Percentiles rank a stretch among this genome's conserved stretches.
phyloP scores from a whole-genome alignment of 2,113 vertebrate genomes.

The Nannospalax galili region DNA sequence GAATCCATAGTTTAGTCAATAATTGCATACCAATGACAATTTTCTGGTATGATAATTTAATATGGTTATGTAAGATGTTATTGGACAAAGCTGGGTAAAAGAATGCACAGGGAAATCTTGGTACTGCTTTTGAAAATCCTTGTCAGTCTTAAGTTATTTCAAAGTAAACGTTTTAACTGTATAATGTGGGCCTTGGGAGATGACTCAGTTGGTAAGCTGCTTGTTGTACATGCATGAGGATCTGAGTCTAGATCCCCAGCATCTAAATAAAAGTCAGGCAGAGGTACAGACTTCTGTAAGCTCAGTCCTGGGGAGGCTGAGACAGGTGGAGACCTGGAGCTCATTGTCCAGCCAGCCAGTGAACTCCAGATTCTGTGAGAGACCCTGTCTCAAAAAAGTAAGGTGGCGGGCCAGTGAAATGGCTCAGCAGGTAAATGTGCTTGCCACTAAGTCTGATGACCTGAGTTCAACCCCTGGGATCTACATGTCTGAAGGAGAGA shows the following conservation, averaged over 20 bases:
- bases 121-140: constrained; percentile 2
- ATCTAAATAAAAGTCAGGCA: not conserved
- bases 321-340: not conserved
- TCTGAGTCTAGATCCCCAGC: no score
- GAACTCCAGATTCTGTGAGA: not conserved
- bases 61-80: not conserved
- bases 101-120: not conserved
- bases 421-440: not conserved
- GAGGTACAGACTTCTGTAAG: not conserved
- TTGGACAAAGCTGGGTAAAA: not conserved
- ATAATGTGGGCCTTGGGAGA: not conserved
- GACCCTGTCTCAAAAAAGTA: not conserved
- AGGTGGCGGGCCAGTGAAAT: not conserved
- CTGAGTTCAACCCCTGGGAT: not conserved
- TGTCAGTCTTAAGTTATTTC: constrained; percentile 19
- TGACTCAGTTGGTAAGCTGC: no score
- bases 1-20: not conserved
- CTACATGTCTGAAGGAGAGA: not conserved
- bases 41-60: not conserved
- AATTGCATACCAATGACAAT: not conserved
- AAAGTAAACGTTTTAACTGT: not conserved
- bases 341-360: not conserved
- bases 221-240: not conserved
- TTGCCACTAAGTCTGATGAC: not conserved
- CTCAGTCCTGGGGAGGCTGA: not conserved